These are phyloP conservation scores for Heliconius sara DNA, from an alignment of 2,888 invertebrate species.

Conservation along the genomic window DNA sequence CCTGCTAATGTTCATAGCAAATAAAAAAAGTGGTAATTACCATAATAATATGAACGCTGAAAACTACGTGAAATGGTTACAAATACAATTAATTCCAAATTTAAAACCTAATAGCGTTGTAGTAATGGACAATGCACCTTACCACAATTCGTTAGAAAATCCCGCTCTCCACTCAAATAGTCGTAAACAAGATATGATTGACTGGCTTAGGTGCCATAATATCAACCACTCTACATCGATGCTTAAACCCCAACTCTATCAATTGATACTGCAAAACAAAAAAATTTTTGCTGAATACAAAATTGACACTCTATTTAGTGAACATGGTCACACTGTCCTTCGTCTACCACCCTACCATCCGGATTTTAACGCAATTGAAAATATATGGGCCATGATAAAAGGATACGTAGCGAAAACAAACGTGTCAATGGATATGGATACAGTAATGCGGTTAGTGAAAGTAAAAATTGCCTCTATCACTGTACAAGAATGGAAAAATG, in stretches of 20 bases:
- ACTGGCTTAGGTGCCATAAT: background rate
- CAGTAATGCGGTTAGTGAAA: background rate
- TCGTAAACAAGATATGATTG: background rate
- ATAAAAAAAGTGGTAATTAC: background rate
- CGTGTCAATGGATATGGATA: background rate
- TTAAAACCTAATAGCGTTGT: constrained; percentile 3
- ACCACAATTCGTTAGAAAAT: constrained; percentile 6
- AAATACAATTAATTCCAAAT: background rate
- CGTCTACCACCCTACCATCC: constrained; percentile 19
- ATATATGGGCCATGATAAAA: constrained; percentile 8
- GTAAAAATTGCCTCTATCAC: background rate
- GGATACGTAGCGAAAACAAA: constrained; percentile 3
- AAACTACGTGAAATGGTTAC: background rate
- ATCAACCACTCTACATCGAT: background rate
- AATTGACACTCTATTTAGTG: background rate
- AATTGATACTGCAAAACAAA: constrained; percentile 14
- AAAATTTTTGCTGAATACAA: background rate
- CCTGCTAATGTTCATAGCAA: background rate
- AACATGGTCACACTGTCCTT: constrained; percentile 17
- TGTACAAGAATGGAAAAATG: constrained; percentile 7
- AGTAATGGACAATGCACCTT: background rate
- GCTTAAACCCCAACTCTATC: constrained; percentile 15
- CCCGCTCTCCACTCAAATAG: background rate
- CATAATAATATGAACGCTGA: constrained; percentile 4
- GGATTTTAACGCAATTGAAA: constrained; percentile 17